Conservation (phyloP, 2,797 vertebrate species). For the Cheracebus regulus region DNA sequence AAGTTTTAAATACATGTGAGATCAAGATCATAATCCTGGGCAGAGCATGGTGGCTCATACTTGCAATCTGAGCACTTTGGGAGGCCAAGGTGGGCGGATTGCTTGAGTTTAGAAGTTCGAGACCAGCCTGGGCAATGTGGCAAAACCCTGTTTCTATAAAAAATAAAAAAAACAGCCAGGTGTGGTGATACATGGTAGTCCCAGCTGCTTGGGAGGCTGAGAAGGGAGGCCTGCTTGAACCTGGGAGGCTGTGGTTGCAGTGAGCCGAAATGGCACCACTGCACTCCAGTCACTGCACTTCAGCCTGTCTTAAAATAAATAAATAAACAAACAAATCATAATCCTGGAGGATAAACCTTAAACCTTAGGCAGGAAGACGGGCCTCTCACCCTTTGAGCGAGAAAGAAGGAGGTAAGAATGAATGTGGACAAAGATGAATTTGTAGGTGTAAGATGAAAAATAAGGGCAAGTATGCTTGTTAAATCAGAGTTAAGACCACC, state of each 20-base stretch:
- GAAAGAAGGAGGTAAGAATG: not conserved
- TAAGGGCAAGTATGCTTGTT: not conserved
- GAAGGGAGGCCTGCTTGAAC: not conserved
- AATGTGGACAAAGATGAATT: not conserved
- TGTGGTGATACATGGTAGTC: not conserved
- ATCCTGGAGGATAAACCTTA: not conserved
- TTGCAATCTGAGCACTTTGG: not conserved
- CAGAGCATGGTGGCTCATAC: not conserved
- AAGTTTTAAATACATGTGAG: not conserved
- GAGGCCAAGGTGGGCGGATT: not conserved
- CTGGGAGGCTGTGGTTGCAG: not conserved
- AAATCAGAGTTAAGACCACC: not conserved
- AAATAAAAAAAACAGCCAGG: not conserved
- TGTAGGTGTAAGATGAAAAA: not conserved
- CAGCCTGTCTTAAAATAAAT: not conserved
- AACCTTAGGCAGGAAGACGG: not conserved
- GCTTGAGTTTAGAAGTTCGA: not conserved
- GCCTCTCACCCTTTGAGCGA: not conserved
- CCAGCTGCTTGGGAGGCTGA: not conserved
- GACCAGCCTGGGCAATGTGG: not conserved
- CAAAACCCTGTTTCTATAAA: not conserved
- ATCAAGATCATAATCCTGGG: not conserved
- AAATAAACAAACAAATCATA: not conserved
- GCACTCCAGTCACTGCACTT: not conserved
- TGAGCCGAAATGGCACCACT: not conserved